Conservation (phyloP, 2,888 invertebrate species). For the Eremobia ochroleuca region DNA sequence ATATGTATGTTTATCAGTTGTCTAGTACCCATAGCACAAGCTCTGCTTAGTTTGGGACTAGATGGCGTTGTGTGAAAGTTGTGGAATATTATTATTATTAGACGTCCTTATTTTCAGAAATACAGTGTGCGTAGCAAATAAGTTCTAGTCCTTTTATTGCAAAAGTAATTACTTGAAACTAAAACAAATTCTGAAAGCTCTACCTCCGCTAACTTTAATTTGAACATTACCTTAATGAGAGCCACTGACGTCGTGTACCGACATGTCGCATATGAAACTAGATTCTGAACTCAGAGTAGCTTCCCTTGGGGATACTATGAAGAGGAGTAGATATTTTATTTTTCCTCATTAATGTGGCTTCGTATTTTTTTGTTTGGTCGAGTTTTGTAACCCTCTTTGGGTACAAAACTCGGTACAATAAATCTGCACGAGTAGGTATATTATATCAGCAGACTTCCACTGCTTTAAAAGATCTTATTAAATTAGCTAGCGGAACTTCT, state of each 20-base stretch:
- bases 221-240: constrained; percentile 39
- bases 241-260: constrained; percentile 8
- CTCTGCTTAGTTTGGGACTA: too few species aligned
- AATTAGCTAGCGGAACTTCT: not conserved
- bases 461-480: not conserved
- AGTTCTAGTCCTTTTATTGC: constrained; percentile 11
- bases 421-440: not conserved
- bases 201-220: constrained; percentile 6
- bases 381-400: not conserved
- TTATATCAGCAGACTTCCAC: not conserved
- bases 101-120: not conserved
- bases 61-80: too few species aligned
- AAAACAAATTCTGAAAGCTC: constrained; percentile 16
- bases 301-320: not conserved
- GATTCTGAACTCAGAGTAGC: constrained; percentile 6
- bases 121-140: not conserved
- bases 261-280: constrained; percentile 17
- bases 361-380: not conserved
- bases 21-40: too few species aligned
- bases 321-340: constrained; percentile 6
- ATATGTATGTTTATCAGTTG: too few species aligned
- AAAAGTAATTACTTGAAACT: constrained; percentile 26
- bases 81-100: too few species aligned
- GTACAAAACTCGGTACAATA: not conserved
- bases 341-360: constrained; percentile 6